Base-by-base conservation (phyloP, 2,113 vertebrate species). In the Xiphophorus maculatus region DNA sequence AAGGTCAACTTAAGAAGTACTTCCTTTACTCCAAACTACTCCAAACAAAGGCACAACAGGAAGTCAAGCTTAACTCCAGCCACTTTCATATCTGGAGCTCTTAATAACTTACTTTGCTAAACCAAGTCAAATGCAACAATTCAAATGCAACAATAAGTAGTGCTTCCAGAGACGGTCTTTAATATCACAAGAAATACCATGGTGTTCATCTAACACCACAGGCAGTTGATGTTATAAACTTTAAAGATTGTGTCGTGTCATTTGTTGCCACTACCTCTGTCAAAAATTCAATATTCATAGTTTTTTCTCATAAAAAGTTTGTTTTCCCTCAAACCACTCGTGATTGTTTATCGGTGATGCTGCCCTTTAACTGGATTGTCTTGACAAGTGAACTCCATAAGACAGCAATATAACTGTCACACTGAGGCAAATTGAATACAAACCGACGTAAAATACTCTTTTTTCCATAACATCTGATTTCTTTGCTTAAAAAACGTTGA, bases 351-450 rank as follows among this genome's bases (percentile, higher is more conserved):
- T 81, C 71, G 33, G 71, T 65, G 28, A 72, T 70, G 37, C 17
- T 79, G 61, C 14, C 40, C 69, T 82, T 82, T 74, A 37, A 84
- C 71, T n/a, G 19, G 14, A 82, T 85, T 74, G 15, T 71, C 68
- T 33, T 29, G 48, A 83, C 70, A 74, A 66, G 32, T 33, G 37
- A 60, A 88, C 44, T 51, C 63, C 61, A 78, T 44, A 86, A 76
- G n/a, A 37, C 9, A 61, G 51, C 6, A 79, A 63, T 88, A 66
- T 32, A 64, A 65, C 72, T 86, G 22, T 77, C 73, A 66, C 5
- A 42, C 4, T 35, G 17, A 32, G 15, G 65, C 42, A 72, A 66
- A 85, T 79, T 63, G 9, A 58, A 63, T 86, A 76, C 66, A 29
- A 51, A 67, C 44, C 17, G 60, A 17, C 65, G 30, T 40, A 13